These are phyloP conservation scores for Carlito syrichta DNA, from an alignment of 2,113 vertebrate genomes.

Conservation along the genomic window DNA sequence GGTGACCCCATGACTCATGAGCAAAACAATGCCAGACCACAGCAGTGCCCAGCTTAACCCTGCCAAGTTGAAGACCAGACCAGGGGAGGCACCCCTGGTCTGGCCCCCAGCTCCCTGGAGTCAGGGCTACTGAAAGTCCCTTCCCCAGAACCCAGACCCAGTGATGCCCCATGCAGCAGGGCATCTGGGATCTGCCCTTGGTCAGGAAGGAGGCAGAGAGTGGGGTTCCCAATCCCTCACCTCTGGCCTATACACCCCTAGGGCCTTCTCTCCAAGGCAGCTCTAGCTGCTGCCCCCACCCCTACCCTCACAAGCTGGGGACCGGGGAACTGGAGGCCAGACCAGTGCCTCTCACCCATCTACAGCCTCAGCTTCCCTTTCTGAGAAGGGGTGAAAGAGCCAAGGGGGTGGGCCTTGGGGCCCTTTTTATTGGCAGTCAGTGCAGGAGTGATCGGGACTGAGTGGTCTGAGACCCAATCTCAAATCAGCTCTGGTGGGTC, in stretches of 20 bases:
- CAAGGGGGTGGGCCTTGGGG: background rate
- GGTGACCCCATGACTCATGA: conserved; percentile 53
- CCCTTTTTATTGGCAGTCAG: accelerated
- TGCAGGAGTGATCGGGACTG: background rate
- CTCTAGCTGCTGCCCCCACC: no score
- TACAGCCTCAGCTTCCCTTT: background rate
- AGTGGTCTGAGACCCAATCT: background rate
- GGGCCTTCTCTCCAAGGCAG: no score
- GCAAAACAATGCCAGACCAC: background rate
- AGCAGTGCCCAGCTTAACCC: background rate
- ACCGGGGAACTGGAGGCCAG: background rate
- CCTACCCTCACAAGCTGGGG: no score
- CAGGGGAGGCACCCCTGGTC: no score
- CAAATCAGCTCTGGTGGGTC: background rate
- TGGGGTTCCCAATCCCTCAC: background rate
- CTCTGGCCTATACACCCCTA: background rate
- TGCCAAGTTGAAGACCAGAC: no score
- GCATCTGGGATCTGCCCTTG: background rate
- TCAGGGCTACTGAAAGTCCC: no score
- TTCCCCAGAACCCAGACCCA: background rate
- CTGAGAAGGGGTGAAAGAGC: background rate
- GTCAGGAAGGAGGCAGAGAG: background rate
- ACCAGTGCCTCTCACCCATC: no score
- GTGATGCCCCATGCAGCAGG: no score
- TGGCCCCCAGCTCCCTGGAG: no score